These are phyloP conservation scores for Embiotoca jacksoni DNA, from an alignment of 2,113 vertebrate species.

Conservation along the genomic window DNA sequence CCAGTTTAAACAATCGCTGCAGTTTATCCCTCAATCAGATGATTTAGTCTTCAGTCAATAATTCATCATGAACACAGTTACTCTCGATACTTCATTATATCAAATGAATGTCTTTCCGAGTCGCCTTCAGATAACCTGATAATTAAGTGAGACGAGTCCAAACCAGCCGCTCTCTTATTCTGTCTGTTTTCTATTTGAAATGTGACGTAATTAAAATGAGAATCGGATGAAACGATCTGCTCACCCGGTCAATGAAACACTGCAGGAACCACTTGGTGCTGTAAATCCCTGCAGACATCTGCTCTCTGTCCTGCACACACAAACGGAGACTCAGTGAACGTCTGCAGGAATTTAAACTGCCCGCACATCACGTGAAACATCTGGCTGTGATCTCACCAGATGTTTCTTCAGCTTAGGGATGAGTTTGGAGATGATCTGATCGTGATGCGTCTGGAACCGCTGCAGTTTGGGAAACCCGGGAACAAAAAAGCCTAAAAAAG, in stretches of 20 bases:
- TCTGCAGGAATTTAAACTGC: not conserved
- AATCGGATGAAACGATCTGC: slow-evolving; percentile 25
- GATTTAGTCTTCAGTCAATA: too few relatives aligned
- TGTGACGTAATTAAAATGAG: not conserved
- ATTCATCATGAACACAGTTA: too few relatives aligned
- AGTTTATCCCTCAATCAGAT: too few relatives aligned
- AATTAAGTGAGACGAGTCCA: not conserved
- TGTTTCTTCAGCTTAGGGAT: slow-evolving; percentile 93
- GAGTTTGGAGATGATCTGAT: slow-evolving; percentile 91
- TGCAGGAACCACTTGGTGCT: slow-evolving; percentile 95
- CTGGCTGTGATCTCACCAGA: slow-evolving; percentile 79
- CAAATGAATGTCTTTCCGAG: too few relatives aligned
- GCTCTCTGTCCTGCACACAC: slow-evolving; percentile 88
- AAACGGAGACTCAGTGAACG: not conserved
- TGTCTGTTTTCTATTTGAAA: not conserved
- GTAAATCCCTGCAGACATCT: slow-evolving; percentile 93
- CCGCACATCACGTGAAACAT: not conserved
- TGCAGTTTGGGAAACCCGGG: slow-evolving; percentile 94
- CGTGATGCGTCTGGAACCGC: slow-evolving; percentile 91
- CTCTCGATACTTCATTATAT: too few relatives aligned
- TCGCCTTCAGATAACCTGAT: too few relatives aligned
- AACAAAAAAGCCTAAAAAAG: slow-evolving; percentile 87
- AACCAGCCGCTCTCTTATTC: not conserved
- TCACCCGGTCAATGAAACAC: slow-evolving; percentile 93
- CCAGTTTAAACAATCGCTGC: too few relatives aligned